A percentile compares a stretch with the other conserved stretches of the same genome.
Evolutionary conservation across 1,140 invertebrate species (phyloP).

Genomic region (Drusus annulatus): DNA sequence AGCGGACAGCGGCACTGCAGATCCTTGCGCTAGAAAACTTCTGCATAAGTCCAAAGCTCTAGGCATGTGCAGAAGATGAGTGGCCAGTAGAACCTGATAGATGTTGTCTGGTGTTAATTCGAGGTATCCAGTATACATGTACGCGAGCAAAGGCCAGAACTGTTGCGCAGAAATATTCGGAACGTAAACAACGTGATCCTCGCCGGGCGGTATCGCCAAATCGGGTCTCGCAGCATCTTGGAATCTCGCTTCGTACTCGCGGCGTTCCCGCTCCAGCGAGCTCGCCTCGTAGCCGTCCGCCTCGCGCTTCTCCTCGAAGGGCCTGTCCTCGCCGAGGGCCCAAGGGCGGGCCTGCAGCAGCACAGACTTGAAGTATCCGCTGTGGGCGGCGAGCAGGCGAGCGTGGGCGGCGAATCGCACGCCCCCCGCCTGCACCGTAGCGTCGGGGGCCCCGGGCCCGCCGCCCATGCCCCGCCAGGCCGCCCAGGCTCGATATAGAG

Average conservation of each 20-base stretch:
- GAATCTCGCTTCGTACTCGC: constrained; percentile 36
- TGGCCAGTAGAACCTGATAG: constrained; percentile 81
- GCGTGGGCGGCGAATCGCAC: constrained; percentile 81
- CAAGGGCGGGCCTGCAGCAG: constrained; percentile 58
- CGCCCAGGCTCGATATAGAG: constrained; percentile 79
- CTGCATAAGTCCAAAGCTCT: constrained; percentile 79
- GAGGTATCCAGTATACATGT: constrained; percentile 84
- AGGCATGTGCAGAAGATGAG: constrained; percentile 84
- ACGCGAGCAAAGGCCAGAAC: constrained; percentile 81
- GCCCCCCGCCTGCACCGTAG: constrained; percentile 66
- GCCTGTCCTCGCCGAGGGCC: neutral
- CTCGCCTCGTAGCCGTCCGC: constrained; percentile 8
- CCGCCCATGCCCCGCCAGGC: constrained; percentile 61
- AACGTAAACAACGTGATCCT: constrained; percentile 67
- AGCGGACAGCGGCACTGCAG: constrained; percentile 62
- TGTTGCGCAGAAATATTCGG: constrained; percentile 78
- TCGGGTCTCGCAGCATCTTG: no score
- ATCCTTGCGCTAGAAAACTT: constrained; percentile 44
- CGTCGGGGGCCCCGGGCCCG: constrained; percentile 72
- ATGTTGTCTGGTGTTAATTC: constrained; percentile 81
- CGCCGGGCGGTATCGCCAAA: neutral
- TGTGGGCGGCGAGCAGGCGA: constrained; percentile 78
- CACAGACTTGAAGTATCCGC: constrained; percentile 78
- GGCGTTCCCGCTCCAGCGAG: constrained; percentile 58
- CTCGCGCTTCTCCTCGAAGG: constrained; percentile 1